These are phyloP conservation scores for Strigamia maritima DNA, from an alignment of 2,888 invertebrate species.

Conservation along the genomic window DNA sequence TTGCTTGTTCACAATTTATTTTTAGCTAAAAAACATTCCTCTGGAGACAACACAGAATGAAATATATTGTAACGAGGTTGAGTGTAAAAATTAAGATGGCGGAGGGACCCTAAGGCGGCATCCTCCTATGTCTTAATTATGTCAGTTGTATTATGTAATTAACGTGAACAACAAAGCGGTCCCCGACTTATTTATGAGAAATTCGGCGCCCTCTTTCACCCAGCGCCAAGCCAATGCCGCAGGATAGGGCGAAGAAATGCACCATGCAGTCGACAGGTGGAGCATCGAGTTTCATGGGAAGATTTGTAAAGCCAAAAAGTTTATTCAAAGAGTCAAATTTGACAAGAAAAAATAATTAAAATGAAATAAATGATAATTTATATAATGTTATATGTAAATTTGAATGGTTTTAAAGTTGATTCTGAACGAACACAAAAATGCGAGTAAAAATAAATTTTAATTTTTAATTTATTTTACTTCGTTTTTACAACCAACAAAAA, in stretches of 20 bases:
- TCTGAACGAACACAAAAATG: neutral
- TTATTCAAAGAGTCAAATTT: neutral
- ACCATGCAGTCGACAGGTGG: neutral
- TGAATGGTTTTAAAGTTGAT: neutral
- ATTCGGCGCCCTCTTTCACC: conserved; percentile 27
- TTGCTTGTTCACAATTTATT: neutral
- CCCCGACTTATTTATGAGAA: conserved; percentile 30
- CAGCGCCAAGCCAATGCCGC: neutral
- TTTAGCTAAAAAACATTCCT: neutral
- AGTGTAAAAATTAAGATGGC: conserved; percentile 17
- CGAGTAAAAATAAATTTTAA: too few relatives aligned
- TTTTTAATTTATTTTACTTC: too few relatives aligned
- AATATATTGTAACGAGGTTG: neutral
- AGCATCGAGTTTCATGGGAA: neutral
- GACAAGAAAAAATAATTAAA: too few relatives aligned
- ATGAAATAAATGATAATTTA: too few relatives aligned
- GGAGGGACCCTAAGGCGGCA: neutral
- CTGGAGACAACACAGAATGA: neutral
- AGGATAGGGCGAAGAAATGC: neutral
- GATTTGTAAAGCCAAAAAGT: neutral
- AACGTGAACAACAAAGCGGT: conserved; percentile 32
- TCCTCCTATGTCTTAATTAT: conserved; percentile 34
- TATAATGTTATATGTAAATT: neutral
- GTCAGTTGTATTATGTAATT: conserved; percentile 28
- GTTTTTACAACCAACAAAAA: too few relatives aligned